Base-by-base conservation (phyloP, 2,113 vertebrate genomes). In the Megaceryle maxima region DNA sequence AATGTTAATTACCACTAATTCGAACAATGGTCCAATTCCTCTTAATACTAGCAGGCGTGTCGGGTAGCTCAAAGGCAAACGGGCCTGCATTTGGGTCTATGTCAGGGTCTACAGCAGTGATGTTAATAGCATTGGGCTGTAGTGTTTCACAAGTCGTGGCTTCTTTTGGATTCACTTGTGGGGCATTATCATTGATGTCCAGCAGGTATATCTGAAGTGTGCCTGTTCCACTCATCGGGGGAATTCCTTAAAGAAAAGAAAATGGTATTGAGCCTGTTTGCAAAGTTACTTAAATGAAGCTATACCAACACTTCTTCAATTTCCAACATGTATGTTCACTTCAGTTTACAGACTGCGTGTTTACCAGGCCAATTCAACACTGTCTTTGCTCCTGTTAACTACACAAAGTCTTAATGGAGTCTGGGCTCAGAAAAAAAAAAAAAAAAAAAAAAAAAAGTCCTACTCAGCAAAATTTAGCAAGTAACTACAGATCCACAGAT, bases 131-230 rank as follows among this genome's bases (percentile, higher is more conserved):
- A 9, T 99, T 99, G 81, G 99, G 99, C 69, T 99, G 99, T 2
- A 99, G 98, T 7, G 99, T 99, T 97, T 99, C 98, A 59, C 99
- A 99, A 44, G 99, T 98, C 43, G 99, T 99, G 6, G 98, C 98
- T 97, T 99, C 99, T 90, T 98, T 98, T 7, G 99, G 99, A 95
- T 98, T 98, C 69, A 99, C 99, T 94, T 98, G 98, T 16, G 99
- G 99, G 21, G 99, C 99, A 50, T 99, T 99, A 97, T 99, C 99
- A 59, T 99, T 99, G 96, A 99, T 99, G 96, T 99, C 99, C 96
- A 99, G 97, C 95, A 99, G 98, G 94, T 98, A 97, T 96, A 99
- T 99, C 95, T 99, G 99, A 79, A 99, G 98, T 0, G 99, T 99
- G 29, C 99, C 99, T 2, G 99, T 99, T 56, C 99, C 99, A 35